A percentile compares a stretch with the other conserved stretches of the same genome.
phyloP scores from a whole-genome alignment of 2,888 invertebrate genomes.

The Troides oblongomaculatus region DNA sequence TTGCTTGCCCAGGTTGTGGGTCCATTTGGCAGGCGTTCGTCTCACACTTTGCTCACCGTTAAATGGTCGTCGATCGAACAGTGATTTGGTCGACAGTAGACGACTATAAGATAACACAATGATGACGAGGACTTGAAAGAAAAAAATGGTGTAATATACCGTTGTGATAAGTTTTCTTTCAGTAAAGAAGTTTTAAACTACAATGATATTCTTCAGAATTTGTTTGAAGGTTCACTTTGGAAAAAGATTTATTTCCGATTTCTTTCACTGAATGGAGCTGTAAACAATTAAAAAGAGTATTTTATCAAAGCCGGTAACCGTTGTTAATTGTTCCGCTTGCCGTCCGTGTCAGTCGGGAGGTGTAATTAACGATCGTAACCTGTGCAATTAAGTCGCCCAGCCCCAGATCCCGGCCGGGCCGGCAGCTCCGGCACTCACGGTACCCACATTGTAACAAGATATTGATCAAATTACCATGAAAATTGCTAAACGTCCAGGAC shows the following conservation, averaged over 20 bases:
- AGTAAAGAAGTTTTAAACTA: not conserved
- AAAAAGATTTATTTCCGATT: not conserved
- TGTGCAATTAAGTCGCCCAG: constrained; percentile 17
- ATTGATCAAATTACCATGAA: constrained; percentile 15
- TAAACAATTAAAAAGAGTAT: not conserved
- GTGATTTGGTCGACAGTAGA: too few species aligned
- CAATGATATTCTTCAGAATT: not conserved
- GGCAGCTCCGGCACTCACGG: not conserved
- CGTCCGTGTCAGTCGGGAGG: constrained; percentile 43
- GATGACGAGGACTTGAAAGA: not conserved
- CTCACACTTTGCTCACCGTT: too few species aligned
- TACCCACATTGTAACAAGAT: constrained; percentile 19
- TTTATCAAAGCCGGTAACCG: constrained; percentile 3
- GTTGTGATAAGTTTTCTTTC: not conserved
- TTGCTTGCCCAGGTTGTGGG: too few species aligned
- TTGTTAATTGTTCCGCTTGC: constrained; percentile 43
- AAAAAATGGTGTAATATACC: not conserved
- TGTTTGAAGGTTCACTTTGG: too few species aligned
- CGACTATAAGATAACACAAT: not conserved
- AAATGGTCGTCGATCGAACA: too few species aligned
- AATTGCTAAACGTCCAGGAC: not conserved
- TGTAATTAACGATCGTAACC: constrained; percentile 45
- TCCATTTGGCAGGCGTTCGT: too few species aligned
- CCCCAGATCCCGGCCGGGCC: not conserved
- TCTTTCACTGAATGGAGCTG: not conserved